Percentiles rank a stretch among this genome's conserved stretches.
These are phyloP conservation scores for Troglohyphantes excavatus DNA, from an alignment of 2,888 invertebrate species.

Conservation along the genomic window DNA sequence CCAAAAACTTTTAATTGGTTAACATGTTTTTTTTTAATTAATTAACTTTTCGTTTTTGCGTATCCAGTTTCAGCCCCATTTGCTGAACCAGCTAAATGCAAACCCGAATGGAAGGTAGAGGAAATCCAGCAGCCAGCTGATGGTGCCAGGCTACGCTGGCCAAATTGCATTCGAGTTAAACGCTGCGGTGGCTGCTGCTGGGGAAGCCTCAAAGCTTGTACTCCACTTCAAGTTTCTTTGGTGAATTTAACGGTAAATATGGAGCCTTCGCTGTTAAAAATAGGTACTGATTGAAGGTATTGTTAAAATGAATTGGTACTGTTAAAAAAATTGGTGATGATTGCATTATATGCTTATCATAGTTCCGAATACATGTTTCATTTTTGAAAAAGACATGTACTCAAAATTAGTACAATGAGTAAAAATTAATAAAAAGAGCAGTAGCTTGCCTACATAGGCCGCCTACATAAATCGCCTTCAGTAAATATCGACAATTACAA, in stretches of 20 bases:
- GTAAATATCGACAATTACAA: too few species aligned
- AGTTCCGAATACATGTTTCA: too few species aligned
- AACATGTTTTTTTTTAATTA: neutral
- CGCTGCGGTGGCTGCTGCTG: conserved; percentile 80
- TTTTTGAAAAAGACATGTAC: too few species aligned
- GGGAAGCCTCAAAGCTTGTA: conserved; percentile 71
- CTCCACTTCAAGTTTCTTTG: conserved; percentile 48
- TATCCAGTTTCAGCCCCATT: neutral
- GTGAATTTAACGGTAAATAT: conserved; percentile 75
- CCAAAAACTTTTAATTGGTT: neutral
- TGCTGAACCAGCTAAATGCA: conserved; percentile 80
- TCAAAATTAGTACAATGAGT: too few species aligned
- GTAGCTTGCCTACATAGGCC: too few species aligned
- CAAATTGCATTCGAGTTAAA: conserved; percentile 76
- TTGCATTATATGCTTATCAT: too few species aligned
- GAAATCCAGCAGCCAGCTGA: conserved; percentile 82
- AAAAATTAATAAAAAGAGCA: too few species aligned
- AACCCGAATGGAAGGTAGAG: conserved; percentile 80
- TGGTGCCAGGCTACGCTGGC: conserved; percentile 84
- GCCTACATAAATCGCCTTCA: too few species aligned
- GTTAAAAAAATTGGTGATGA: too few species aligned
- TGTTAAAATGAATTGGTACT: too few species aligned
- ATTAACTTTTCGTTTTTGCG: neutral
- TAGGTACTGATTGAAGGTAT: too few species aligned
- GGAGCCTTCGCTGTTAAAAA: too few species aligned